Conservation (phyloP, 2,888 invertebrate species). For the Oligia latruncula region DNA sequence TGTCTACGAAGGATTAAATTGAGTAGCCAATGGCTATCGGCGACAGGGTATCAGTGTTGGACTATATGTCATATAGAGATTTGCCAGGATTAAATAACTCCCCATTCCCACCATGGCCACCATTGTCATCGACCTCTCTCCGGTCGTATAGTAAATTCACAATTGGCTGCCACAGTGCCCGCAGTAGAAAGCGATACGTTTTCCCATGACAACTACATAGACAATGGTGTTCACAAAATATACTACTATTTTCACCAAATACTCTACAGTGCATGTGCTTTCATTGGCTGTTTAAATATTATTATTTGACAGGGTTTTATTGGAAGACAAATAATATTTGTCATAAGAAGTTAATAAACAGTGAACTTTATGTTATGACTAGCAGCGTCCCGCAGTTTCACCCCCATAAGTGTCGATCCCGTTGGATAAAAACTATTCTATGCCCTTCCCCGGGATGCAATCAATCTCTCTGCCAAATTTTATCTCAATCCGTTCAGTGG, state of each 20-base stretch:
- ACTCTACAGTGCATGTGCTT: conserved; percentile 33
- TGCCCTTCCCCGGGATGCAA: too few relatives aligned
- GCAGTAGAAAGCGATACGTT: conserved; percentile 56
- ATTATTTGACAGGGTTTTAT: too few relatives aligned
- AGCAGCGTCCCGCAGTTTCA: too few relatives aligned
- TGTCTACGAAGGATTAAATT: too few relatives aligned
- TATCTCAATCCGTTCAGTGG: too few relatives aligned
- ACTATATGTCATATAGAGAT: background rate
- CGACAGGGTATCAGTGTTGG: background rate
- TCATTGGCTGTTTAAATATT: conserved; percentile 41
- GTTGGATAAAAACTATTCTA: too few relatives aligned
- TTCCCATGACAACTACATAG: conserved; percentile 53
- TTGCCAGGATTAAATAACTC: background rate
- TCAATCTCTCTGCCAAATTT: too few relatives aligned
- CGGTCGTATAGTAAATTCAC: conserved; percentile 40
- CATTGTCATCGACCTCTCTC: conserved; percentile 9
- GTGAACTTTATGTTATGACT: too few relatives aligned
- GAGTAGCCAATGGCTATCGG: background rate
- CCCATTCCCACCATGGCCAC: background rate
- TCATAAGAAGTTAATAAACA: too few relatives aligned
- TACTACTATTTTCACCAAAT: conserved; percentile 61
- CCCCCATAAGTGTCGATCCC: too few relatives aligned
- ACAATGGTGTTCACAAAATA: conserved; percentile 63
- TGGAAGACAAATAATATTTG: too few relatives aligned
- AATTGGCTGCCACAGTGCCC: conserved; percentile 20